Conservation (phyloP, 1,140 invertebrate species). For the Metopolophium dirhodum region DNA sequence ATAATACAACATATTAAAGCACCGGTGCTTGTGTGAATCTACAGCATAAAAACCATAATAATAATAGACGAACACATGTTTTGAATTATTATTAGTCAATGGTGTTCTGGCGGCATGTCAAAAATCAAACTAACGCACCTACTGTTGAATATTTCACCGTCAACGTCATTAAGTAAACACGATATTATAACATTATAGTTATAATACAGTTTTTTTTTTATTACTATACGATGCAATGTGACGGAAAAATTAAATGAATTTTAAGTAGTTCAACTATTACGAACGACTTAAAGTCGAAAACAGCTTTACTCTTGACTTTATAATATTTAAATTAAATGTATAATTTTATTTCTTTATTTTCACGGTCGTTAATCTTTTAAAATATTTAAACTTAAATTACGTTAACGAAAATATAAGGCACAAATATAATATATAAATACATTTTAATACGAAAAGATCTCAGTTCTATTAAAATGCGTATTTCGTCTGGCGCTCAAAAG, state of each 20-base stretch:
- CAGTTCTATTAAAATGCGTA: background rate
- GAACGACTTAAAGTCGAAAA: background rate
- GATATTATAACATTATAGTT: background rate
- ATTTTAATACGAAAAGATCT: background rate
- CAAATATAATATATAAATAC: background rate
- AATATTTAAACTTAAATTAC: background rate
- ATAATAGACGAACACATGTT: conserved; percentile 53
- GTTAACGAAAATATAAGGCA: background rate
- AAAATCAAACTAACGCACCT: conserved; percentile 44
- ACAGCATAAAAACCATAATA: conserved; percentile 39
- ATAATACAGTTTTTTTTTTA: background rate
- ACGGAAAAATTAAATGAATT: background rate
- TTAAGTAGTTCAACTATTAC: background rate
- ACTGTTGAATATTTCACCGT: background rate
- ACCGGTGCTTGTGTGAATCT: background rate
- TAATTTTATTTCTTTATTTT: conserved; percentile 9
- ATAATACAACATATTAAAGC: background rate
- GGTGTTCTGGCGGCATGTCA: conserved; percentile 32
- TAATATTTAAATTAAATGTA: conserved; percentile 13
- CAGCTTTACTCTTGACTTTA: background rate
- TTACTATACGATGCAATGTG: background rate
- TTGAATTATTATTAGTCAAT: conserved; percentile 43
- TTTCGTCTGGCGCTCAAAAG: background rate
- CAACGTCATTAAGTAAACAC: background rate
- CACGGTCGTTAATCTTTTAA: background rate